Evolutionary conservation across 2,797 vertebrate genomes (phyloP).

Genomic region (Lophotriccus pileatus): DNA sequence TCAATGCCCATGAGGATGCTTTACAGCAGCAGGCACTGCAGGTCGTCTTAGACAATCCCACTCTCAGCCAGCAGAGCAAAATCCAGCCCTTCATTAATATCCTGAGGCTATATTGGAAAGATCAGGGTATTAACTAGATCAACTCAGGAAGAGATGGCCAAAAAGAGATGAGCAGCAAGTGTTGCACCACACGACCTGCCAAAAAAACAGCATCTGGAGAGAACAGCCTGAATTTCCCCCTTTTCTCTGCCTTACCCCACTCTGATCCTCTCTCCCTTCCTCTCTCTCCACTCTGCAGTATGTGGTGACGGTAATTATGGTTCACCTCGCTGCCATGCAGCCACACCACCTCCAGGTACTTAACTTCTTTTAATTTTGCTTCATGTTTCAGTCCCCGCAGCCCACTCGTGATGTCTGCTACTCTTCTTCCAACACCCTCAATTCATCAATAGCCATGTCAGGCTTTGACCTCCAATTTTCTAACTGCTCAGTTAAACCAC

Average conservation of each 20-base stretch:
- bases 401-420: conserved; percentile 18
- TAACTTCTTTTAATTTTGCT: conserved; percentile 61
- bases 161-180: neutral
- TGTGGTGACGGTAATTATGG: neutral
- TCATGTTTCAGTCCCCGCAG: conserved; percentile 28
- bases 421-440: conserved; percentile 42
- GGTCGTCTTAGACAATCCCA: neutral
- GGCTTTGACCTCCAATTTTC: conserved; percentile 54
- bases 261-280: neutral
- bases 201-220: neutral
- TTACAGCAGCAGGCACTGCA: neutral
- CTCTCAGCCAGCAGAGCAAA: neutral
- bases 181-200: neutral
- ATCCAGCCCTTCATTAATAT: neutral
- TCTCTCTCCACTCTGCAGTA: neutral
- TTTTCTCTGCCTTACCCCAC: neutral
- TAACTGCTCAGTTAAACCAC: conserved; percentile 51
- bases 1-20: fast-evolving
- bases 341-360: conserved; percentile 46
- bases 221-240: neutral
- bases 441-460: conserved; percentile 56
- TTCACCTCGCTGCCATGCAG: neutral
- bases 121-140: neutral
- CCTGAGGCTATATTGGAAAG: neutral
- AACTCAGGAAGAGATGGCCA: neutral